Evolutionary conservation across 2,888 invertebrate genomes (phyloP).

Genomic region (Exocentrus adspersus): DNA sequence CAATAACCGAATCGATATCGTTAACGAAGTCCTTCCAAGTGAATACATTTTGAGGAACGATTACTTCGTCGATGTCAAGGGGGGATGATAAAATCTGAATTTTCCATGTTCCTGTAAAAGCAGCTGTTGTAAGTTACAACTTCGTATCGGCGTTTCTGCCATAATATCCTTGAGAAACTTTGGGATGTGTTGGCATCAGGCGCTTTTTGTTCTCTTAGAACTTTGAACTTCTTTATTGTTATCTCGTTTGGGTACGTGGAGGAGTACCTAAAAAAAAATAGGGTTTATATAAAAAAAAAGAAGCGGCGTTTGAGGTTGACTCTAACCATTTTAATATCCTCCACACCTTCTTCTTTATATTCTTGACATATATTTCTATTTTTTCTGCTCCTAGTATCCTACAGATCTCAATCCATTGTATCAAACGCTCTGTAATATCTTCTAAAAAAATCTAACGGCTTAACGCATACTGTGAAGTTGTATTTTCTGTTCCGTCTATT

Average conservation of each 20-base stretch:
- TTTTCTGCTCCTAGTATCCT: constrained; percentile 74
- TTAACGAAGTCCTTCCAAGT: constrained; percentile 70
- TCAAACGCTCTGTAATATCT: constrained; percentile 70
- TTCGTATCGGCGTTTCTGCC: constrained; percentile 78
- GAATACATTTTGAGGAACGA: constrained; percentile 71
- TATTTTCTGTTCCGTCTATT: not conserved
- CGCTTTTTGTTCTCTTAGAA: constrained; percentile 8
- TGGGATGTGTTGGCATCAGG: not conserved
- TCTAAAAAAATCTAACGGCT: constrained; percentile 74
- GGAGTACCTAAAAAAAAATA: no score
- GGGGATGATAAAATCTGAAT: constrained; percentile 74
- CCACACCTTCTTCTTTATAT: constrained; percentile 67
- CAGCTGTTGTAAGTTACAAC: constrained; percentile 82
- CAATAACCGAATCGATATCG: constrained; percentile 60
- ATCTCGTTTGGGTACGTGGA: constrained; percentile 2
- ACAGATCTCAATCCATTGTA: constrained; percentile 79
- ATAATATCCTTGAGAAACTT: constrained; percentile 57
- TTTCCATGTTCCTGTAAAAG: constrained; percentile 75
- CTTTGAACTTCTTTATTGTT: constrained; percentile 24
- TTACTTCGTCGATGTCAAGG: constrained; percentile 78
- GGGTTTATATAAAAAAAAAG: no score
- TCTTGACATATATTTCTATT: constrained; percentile 74
- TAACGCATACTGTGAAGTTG: constrained; percentile 73
- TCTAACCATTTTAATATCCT: constrained; percentile 69
- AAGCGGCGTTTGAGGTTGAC: no score